Conservation (phyloP, 2,888 invertebrate genomes). For the Pogonocherus hispidulus region DNA sequence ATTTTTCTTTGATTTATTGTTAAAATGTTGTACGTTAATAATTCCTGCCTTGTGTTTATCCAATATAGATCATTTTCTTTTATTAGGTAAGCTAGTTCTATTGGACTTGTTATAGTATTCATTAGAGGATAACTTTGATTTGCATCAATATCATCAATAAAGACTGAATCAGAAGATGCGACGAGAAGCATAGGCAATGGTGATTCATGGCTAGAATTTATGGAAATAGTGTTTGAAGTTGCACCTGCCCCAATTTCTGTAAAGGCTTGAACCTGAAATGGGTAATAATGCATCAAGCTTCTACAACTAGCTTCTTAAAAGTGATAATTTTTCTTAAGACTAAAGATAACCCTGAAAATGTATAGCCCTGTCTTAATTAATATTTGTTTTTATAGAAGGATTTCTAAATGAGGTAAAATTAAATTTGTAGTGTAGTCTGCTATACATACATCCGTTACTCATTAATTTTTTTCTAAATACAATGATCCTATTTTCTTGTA, state of each 20-base stretch:
- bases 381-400: too few relatives aligned
- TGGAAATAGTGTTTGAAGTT: constrained; percentile 76
- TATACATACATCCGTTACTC: too few relatives aligned
- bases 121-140: constrained; percentile 72
- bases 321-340: too few relatives aligned
- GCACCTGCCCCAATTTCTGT: constrained; percentile 84
- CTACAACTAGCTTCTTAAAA: too few relatives aligned
- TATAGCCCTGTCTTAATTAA: too few relatives aligned
- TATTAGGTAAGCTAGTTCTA: constrained; percentile 78
- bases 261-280: constrained; percentile 80
- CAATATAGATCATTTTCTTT: constrained; percentile 84
- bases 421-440: too few relatives aligned
- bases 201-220: constrained; percentile 79
- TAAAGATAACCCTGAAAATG: too few relatives aligned
- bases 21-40: constrained; percentile 73
- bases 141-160: constrained; percentile 83
- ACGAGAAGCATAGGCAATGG: constrained; percentile 86
- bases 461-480: too few relatives aligned
- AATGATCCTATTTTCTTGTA: too few relatives aligned
- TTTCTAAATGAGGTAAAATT: too few relatives aligned
- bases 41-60: constrained; percentile 83
- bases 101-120: constrained; percentile 77
- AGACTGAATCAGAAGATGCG: constrained; percentile 80
- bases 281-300: too few relatives aligned
- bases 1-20: constrained; percentile 73